A percentile compares a stretch with the other conserved stretches of the same genome.
Conservation (phyloP, 1,140 invertebrate species). For the Pseudomyrmex sp. region DNA sequence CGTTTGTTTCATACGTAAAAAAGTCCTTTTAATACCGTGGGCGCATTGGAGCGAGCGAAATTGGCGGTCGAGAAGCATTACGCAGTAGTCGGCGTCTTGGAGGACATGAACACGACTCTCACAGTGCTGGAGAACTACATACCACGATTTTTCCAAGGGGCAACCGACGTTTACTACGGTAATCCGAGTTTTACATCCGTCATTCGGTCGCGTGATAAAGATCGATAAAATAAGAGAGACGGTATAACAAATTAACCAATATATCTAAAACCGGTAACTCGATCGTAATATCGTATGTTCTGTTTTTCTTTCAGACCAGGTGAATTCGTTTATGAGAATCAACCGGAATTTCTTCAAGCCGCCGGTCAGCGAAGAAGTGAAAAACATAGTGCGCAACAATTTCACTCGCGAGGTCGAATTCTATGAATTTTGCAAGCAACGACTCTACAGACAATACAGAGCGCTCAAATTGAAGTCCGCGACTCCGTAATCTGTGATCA, state of each 20-base stretch:
- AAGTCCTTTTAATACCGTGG: constrained; percentile 94
- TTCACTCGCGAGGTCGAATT: constrained; percentile 96
- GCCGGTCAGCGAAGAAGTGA: constrained; percentile 93
- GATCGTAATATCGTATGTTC: not conserved
- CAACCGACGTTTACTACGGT: constrained; percentile 92
- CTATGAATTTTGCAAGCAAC: constrained; percentile 95
- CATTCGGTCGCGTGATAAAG: too few species aligned
- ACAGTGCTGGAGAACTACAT: constrained; percentile 94
- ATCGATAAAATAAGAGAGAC: too few species aligned
- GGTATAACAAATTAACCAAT: too few species aligned
- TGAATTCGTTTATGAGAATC: constrained; percentile 91
- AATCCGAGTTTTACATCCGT: constrained; percentile 52
- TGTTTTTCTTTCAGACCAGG: constrained; percentile 86
- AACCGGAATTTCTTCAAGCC: constrained; percentile 95
- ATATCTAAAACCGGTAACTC: too few species aligned
- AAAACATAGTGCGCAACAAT: constrained; percentile 93
- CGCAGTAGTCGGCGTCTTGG: constrained; percentile 94
- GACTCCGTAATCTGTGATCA: not conserved
- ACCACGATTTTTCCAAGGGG: constrained; percentile 93
- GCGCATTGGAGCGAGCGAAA: constrained; percentile 93
- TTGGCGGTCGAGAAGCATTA: constrained; percentile 94
- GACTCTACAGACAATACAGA: constrained; percentile 92
- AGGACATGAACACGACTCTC: constrained; percentile 94
- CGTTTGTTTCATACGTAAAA: not conserved
- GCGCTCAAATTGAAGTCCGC: constrained; percentile 86